These are phyloP conservation scores for Mugil cephalus DNA, from an alignment of 2,113 vertebrate genomes.

Conservation along the genomic window DNA sequence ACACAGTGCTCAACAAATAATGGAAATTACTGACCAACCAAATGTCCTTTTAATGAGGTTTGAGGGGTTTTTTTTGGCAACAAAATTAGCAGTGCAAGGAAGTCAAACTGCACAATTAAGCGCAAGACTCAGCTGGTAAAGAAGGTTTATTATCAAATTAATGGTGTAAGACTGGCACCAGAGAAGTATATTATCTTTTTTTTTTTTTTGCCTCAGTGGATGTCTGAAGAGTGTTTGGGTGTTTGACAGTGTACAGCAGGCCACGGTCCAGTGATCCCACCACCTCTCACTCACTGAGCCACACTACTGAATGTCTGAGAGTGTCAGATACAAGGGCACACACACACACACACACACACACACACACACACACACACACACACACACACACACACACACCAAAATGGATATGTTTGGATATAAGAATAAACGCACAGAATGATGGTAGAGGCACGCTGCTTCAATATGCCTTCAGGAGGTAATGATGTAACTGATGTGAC, in stretches of 20 bases:
- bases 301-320: slow-evolving; percentile 62
- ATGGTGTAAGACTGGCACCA: slow-evolving; percentile 16
- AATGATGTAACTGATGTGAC: slow-evolving; percentile 61
- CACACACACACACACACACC: background rate
- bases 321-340: slow-evolving; percentile 61
- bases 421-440: slow-evolving; percentile 9
- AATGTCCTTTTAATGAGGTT: too few relatives aligned
- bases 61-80: too few relatives aligned
- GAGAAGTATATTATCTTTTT: slow-evolving; percentile 39
- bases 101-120: slow-evolving; percentile 2
- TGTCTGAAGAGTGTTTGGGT: slow-evolving; percentile 30
- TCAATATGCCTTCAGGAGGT: slow-evolving; percentile 30
- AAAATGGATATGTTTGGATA: slow-evolving; percentile 32
- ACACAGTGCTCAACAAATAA: too few relatives aligned
- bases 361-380: background rate
- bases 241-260: slow-evolving; percentile 60
- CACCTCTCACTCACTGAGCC: slow-evolving; percentile 70
- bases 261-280: slow-evolving; percentile 59
- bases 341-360: slow-evolving; percentile 18
- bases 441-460: slow-evolving; percentile 19
- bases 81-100: background rate
- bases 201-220: slow-evolving; percentile 36
- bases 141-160: slow-evolving; percentile 27
- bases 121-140: slow-evolving; percentile 15
- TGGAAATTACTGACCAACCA: too few relatives aligned